Evolutionary conservation across 92 coral and sea anemone species (phyloP).

Genomic region (Phenganax marumi): DNA sequence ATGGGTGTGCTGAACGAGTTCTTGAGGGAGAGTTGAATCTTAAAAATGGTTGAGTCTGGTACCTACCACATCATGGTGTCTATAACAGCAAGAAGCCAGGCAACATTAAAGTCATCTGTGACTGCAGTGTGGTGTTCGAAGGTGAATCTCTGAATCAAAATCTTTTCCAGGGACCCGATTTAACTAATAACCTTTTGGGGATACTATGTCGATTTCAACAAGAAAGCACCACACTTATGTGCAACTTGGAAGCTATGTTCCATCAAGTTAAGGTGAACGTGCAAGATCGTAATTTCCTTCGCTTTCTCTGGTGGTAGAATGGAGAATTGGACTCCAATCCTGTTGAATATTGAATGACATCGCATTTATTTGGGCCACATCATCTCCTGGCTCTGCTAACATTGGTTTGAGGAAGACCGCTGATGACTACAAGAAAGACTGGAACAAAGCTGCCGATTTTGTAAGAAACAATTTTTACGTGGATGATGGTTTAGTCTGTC

Average conservation of each 20-base stretch:
- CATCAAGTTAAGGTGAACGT: slow-evolving; percentile 33
- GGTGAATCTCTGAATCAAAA: slow-evolving; percentile 35
- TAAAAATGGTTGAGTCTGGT: too few relatives aligned
- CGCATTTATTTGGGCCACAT: slow-evolving; percentile 45
- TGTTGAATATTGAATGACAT: slow-evolving; percentile 1
- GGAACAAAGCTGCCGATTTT: background rate
- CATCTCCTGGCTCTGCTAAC: too few relatives aligned
- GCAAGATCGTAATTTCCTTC: background rate
- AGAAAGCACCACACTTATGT: slow-evolving; percentile 11
- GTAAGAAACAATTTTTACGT: background rate
- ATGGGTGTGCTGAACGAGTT: background rate
- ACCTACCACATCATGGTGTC: too few relatives aligned
- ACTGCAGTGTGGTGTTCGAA: slow-evolving; percentile 40
- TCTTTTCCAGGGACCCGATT: slow-evolving; percentile 37
- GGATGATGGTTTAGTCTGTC: background rate
- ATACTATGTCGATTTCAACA: slow-evolving; percentile 24
- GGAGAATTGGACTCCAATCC: slow-evolving; percentile 6
- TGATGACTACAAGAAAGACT: background rate
- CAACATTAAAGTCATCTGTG: slow-evolving; percentile 21
- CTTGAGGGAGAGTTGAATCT: too few relatives aligned
- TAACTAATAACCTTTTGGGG: slow-evolving; percentile 21
- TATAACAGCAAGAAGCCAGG: slow-evolving; percentile 37
- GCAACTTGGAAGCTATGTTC: slow-evolving; percentile 31
- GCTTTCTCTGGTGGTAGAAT: slow-evolving; percentile 12
- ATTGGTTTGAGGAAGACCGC: slow-evolving; percentile 43